Percentiles rank a stretch among this genome's conserved stretches.
Conservation (phyloP, 1,140 invertebrate species). For the Pteromalus puparum region DNA sequence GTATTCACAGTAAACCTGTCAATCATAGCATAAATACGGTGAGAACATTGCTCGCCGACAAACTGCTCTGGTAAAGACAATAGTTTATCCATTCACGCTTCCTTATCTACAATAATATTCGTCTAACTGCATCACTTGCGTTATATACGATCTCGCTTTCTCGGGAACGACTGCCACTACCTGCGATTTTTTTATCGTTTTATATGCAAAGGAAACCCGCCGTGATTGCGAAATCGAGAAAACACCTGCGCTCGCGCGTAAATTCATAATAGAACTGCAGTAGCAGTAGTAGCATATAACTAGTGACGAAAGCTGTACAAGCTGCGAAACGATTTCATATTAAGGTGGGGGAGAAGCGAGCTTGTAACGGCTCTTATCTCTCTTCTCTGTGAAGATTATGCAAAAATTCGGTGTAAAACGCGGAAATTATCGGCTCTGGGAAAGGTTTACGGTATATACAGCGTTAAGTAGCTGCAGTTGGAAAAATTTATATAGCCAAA, state of each 20-base stretch:
- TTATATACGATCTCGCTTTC: not conserved
- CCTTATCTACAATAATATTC: not conserved
- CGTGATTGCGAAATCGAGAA: slow-evolving; percentile 23
- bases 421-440: not conserved
- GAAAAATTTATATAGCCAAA: not conserved
- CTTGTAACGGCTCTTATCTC: not conserved
- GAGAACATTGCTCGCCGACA: not conserved
- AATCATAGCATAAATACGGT: not conserved
- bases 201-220: not conserved
- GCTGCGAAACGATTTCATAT: not conserved
- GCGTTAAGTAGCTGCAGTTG: too few species aligned
- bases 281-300: too few species aligned
- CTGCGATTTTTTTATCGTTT: slow-evolving; percentile 3
- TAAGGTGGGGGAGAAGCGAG: not conserved
- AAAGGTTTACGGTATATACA: too few species aligned
- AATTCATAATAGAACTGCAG: not conserved
- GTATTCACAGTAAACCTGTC: not conserved
- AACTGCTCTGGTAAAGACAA: not conserved
- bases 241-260: slow-evolving; percentile 2
- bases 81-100: not conserved
- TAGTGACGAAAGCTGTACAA: slow-evolving; percentile 42
- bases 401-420: not conserved
- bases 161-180: not conserved
- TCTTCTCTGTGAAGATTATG: not conserved
- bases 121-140: not conserved